These are phyloP conservation scores for Peribatodes rhomboidaria DNA, from an alignment of 2,888 invertebrate genomes.

Conservation along the genomic window DNA sequence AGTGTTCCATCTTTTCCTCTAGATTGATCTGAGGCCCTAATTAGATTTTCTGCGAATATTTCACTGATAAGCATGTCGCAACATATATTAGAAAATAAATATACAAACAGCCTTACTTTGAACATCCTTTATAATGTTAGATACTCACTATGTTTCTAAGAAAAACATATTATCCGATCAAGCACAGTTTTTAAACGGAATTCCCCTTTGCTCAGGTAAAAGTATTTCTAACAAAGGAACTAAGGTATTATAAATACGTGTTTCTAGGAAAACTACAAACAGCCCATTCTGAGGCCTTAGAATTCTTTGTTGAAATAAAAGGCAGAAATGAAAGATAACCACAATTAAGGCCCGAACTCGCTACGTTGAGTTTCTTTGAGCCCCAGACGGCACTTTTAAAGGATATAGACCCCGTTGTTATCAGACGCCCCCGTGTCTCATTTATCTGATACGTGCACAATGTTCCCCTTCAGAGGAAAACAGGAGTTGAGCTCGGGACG, in stretches of 20 bases:
- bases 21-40: no score
- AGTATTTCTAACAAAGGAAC: background rate
- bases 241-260: background rate
- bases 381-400: conserved; percentile 37
- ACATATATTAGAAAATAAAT: no score
- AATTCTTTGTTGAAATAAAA: conserved; percentile 24
- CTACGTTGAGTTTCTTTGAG: conserved; percentile 30
- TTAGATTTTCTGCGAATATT: no score
- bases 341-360: conserved; percentile 28
- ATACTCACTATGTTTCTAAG: no score
- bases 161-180: background rate
- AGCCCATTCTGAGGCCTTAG: conserved; percentile 1
- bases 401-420: conserved; percentile 37
- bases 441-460: conserved; percentile 59
- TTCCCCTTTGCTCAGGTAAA: background rate
- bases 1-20: no score
- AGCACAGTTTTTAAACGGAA: background rate
- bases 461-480: conserved; percentile 30
- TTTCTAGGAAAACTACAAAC: background rate
- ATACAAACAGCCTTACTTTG: no score
- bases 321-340: conserved; percentile 31
- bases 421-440: conserved; percentile 34
- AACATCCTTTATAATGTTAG: no score
- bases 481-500: conserved; percentile 9
- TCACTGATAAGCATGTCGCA: no score